Conservation (phyloP, 2,797 vertebrate species). For the Myripristis murdjan region DNA sequence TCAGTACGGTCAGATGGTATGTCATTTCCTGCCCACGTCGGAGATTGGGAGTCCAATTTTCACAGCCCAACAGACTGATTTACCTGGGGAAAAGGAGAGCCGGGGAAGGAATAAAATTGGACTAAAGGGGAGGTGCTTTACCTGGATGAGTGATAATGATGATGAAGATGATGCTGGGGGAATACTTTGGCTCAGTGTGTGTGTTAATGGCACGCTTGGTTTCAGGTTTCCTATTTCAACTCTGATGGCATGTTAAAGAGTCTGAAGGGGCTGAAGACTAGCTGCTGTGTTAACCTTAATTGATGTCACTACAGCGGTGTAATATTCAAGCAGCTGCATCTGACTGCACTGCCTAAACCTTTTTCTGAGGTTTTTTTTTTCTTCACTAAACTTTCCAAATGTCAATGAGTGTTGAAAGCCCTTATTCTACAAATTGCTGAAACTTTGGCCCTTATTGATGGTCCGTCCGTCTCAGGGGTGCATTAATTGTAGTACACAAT, state of each 20-base stretch:
- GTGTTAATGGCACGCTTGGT: conserved; percentile 77
- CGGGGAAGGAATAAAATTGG: conserved; percentile 67
- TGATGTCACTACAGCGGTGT: conserved; percentile 14
- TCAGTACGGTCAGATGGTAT: conserved; percentile 63
- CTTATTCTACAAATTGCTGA: neutral
- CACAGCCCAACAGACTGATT: conserved; percentile 78
- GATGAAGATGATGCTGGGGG: conserved; percentile 69
- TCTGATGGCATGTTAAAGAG: conserved; percentile 64
- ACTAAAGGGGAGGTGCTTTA: conserved; percentile 17
- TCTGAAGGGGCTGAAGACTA: conserved; percentile 38
- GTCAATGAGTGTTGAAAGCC: neutral
- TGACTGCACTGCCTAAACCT: conserved; percentile 1
- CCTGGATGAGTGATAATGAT: conserved; percentile 61
- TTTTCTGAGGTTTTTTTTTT: neutral
- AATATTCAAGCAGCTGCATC: conserved; percentile 23
- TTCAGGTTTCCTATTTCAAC: conserved; percentile 68
- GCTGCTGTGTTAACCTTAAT: conserved; percentile 43
- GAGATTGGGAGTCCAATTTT: conserved; percentile 86
- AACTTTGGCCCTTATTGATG: neutral
- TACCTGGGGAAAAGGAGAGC: conserved; percentile 64
- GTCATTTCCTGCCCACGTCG: conserved; percentile 79
- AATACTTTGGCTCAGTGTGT: conserved; percentile 76
- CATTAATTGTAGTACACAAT: conserved; percentile 17
- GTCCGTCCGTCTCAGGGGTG: neutral
- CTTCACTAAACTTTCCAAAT: conserved; percentile 15